These are phyloP conservation scores for Monoplex corrugatus DNA, from an alignment of 2,888 invertebrate genomes.

Conservation along the genomic window DNA sequence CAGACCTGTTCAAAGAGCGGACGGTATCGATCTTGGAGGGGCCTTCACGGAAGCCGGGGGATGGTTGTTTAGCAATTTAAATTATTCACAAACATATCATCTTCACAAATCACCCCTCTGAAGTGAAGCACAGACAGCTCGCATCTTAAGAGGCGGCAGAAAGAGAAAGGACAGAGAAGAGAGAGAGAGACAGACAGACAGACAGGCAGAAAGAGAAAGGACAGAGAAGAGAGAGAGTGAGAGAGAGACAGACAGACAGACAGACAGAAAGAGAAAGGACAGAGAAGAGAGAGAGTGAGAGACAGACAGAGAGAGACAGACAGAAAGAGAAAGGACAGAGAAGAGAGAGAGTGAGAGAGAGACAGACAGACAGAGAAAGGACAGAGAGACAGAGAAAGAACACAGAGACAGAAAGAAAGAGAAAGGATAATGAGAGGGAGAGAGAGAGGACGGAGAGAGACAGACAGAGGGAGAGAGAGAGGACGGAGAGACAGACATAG, in stretches of 20 bases:
- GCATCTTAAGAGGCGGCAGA: neutral
- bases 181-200: neutral
- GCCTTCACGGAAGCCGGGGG: neutral
- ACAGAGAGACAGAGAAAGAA: neutral
- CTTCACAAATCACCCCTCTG: slow-evolving; percentile 20
- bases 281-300: slow-evolving; percentile 30
- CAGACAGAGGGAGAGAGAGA: too few relatives aligned
- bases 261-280: slow-evolving; percentile 17
- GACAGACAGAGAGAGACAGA: slow-evolving; percentile 29
- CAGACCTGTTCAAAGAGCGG: neutral
- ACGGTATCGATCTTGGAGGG: neutral
- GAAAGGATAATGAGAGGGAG: too few relatives aligned
- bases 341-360: neutral
- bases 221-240: slow-evolving; percentile 40
- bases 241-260: slow-evolving; percentile 45
- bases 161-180: neutral
- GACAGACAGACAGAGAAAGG: neutral
- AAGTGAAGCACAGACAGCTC: neutral
- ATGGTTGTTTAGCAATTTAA: slow-evolving; percentile 37
- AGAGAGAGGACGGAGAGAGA: too few relatives aligned
- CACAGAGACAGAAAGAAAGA: too few relatives aligned
- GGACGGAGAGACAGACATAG: too few relatives aligned
- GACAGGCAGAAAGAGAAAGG: slow-evolving; percentile 29
- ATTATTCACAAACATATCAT: slow-evolving; percentile 39
- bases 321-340: neutral